Evolutionary conservation across 2,113 vertebrate species (phyloP), one percentile per base, ranked within the genome.

Genomic region (Charina bottae): DNA sequence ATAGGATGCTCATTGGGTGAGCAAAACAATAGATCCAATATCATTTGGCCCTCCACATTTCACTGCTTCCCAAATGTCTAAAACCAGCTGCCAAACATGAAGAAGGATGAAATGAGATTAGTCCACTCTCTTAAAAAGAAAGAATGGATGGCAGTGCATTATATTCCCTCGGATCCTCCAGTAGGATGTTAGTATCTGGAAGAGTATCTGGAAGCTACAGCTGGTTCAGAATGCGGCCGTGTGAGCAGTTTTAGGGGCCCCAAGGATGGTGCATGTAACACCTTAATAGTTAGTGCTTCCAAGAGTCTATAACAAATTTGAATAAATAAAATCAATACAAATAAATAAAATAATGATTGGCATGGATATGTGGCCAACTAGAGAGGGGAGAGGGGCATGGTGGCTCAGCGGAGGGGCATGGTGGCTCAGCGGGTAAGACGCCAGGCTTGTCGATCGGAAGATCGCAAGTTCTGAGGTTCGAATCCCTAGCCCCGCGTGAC

Each of bases 31-130:
- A 92, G 95, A 94, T 95, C 94, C 8, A 93, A 49, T 95, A 96
- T 95, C 94, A 95, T 89, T 92, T 90, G 72, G 91, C 95, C 89
- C 56, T 88, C 86, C 72, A 72, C 56, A 55, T 60, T 46, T 89
- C 56, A 26, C 37, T 53, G 91, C 95, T 93, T 95, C 94, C 94
- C 87, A 92, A 92, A 92, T 94, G 96, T 96, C 94, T 97, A 95
- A 96, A 97, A 97, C 96, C 96, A 97, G 97, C 96, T 97, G 97
- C 96, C 96, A 93, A 93, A 94, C 94, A 1, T 88, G 95, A 37
- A 88, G 90, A 93, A 95, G 96, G 96, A 97, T 96, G 94, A 96
- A 96, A 92, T 95, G 95, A 97, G 96, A 97, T 97, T 97, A 97
- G 86, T 95, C 83, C 94, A 91, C 92, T 13, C 93, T 83, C 96